These are phyloP conservation scores for Scylla paramamosain DNA, from an alignment of 1,140 invertebrate species.

Conservation along the genomic window DNA sequence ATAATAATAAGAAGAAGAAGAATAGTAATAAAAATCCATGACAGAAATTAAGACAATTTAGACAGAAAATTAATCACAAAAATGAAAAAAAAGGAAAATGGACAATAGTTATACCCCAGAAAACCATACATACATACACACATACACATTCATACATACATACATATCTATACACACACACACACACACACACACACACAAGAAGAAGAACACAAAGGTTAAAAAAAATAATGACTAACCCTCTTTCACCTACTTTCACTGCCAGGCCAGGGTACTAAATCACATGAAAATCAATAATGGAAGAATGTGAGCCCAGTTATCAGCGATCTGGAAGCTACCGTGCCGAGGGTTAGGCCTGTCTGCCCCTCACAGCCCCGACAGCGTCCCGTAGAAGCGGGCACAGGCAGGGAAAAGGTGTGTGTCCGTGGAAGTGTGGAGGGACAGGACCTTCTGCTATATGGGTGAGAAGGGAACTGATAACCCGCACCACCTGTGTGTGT, in stretches of 20 bases:
- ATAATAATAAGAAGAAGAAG: not conserved
- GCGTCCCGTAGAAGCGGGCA: no score
- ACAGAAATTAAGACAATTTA: not conserved
- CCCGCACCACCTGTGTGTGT: no score
- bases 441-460: no score
- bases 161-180: not conserved
- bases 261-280: not conserved
- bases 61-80: no score
- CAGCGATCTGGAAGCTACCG: not conserved
- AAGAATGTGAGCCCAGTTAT: constrained; percentile 11
- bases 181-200: not conserved
- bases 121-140: no score
- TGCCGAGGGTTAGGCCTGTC: not conserved
- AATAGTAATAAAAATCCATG: not conserved
- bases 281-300: constrained; percentile 23
- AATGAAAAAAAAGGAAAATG: not conserved
- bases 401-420: no score
- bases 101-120: not conserved
- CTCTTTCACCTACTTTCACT: not conserved
- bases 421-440: no score
- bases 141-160: not conserved
- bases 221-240: not conserved
- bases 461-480: no score
- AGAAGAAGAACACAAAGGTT: not conserved
- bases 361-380: not conserved